Evolutionary conservation across 2,888 invertebrate species (phyloP).

Genomic region (Eudasyphora cyanicolor): DNA sequence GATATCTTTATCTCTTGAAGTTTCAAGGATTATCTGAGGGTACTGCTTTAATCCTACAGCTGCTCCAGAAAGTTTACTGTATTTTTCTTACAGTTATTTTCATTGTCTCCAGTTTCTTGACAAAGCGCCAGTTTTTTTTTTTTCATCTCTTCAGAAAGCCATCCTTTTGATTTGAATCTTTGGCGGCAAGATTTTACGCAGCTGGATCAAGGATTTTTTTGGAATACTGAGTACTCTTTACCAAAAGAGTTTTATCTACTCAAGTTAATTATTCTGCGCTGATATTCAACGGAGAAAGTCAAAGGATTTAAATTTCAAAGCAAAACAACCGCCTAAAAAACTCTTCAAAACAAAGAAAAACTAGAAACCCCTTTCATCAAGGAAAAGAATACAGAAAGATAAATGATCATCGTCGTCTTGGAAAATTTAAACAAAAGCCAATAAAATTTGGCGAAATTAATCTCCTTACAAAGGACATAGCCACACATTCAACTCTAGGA

Average conservation of each 20-base stretch:
- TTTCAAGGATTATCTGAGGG: too few relatives aligned
- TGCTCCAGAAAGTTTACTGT: too few relatives aligned
- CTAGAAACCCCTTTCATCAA: too few relatives aligned
- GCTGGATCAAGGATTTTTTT: slow-evolving; percentile 6
- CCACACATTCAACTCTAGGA: neutral
- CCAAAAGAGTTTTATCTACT: neutral
- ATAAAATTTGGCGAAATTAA: slow-evolving; percentile 49
- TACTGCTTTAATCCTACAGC: too few relatives aligned
- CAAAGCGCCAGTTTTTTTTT: too few relatives aligned
- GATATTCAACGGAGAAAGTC: slow-evolving; percentile 51
- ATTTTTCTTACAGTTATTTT: too few relatives aligned
- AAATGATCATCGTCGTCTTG: slow-evolving; percentile 17
- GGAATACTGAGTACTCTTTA: neutral
- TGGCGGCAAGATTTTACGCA: neutral
- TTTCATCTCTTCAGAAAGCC: too few relatives aligned
- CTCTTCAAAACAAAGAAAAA: too few relatives aligned
- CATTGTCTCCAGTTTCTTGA: too few relatives aligned
- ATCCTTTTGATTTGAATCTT: neutral
- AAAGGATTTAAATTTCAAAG: slow-evolving; percentile 62
- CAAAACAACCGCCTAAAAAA: slow-evolving; percentile 38
- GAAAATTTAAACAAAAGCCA: slow-evolving; percentile 25
- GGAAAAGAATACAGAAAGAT: too few relatives aligned
- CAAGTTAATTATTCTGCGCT: slow-evolving; percentile 34
- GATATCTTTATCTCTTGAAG: too few relatives aligned
- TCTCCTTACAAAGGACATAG: slow-evolving; percentile 12